A percentile compares a stretch with the other conserved stretches of the same genome.
These are phyloP conservation scores for Chaetodon trifasciatus DNA, from an alignment of 2,797 vertebrate species.

Conservation along the genomic window DNA sequence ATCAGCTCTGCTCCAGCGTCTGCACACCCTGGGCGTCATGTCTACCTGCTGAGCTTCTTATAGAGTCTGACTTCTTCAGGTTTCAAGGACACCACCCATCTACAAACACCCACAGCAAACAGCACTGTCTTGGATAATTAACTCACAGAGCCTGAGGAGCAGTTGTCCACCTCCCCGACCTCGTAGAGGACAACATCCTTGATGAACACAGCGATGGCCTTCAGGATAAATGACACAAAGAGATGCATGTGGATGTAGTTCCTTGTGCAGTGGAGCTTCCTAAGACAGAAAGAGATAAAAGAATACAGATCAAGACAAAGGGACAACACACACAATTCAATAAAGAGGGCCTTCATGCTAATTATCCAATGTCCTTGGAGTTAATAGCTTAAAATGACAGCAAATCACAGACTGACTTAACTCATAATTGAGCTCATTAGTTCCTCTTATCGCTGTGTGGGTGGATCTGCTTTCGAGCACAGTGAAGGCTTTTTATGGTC, in stretches of 20 bases:
- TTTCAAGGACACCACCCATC: conserved; percentile 23
- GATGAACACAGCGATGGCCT: conserved; percentile 93
- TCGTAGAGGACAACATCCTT: conserved; percentile 94
- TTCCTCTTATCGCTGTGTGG: conserved; percentile 38
- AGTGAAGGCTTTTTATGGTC: conserved; percentile 19
- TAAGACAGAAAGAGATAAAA: conserved; percentile 63
- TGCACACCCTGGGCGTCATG: neutral
- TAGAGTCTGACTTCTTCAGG: neutral
- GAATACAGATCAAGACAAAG: conserved; percentile 32
- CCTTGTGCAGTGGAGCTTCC: conserved; percentile 96
- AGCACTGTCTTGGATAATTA: neutral
- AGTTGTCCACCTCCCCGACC: conserved; percentile 88
- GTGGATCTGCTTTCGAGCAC: conserved; percentile 42
- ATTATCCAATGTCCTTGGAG: conserved; percentile 56
- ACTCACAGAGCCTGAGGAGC: conserved; percentile 90
- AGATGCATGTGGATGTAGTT: conserved; percentile 98
- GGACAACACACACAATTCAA: conserved; percentile 5
- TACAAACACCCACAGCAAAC: conserved; percentile 8
- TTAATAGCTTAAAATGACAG: conserved; percentile 64
- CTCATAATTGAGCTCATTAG: conserved; percentile 52
- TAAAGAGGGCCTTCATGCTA: conserved; percentile 28
- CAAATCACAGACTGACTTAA: conserved; percentile 58
- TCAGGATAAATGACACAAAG: conserved; percentile 96
- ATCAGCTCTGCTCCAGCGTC: neutral
- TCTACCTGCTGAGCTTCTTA: conserved; percentile 24